Evolutionary conservation across 2,888 invertebrate genomes (phyloP).

Genomic region (Acleris cristana): DNA sequence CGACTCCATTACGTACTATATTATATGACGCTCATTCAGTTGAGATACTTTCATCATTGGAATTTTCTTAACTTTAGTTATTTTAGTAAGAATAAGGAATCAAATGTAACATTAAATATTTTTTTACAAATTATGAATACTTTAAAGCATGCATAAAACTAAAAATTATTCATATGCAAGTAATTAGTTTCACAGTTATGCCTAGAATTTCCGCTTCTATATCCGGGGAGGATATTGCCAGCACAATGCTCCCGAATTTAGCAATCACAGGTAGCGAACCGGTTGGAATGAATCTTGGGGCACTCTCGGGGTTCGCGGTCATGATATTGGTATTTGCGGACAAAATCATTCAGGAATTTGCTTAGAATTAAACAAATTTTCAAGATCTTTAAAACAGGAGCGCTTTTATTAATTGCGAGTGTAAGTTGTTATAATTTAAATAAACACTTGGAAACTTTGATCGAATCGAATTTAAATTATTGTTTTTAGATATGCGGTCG

Average conservation of each 20-base stretch:
- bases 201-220: slow-evolving; percentile 46
- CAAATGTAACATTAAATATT: neutral
- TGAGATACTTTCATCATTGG: slow-evolving; percentile 59
- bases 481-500: too few relatives aligned
- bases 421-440: too few relatives aligned
- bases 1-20: slow-evolving; percentile 87
- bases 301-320: too few relatives aligned
- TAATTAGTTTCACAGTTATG: too few relatives aligned
- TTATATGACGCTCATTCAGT: slow-evolving; percentile 86
- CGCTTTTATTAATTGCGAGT: too few relatives aligned
- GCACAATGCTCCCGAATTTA: slow-evolving; percentile 81
- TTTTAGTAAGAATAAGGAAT: neutral
- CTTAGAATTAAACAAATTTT: neutral
- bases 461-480: too few relatives aligned
- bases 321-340: too few relatives aligned
- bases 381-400: too few relatives aligned
- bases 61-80: slow-evolving; percentile 52
- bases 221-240: slow-evolving; percentile 74
- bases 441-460: too few relatives aligned
- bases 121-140: neutral
- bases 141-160: too few relatives aligned
- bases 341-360: neutral
- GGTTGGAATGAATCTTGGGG: slow-evolving; percentile 17
- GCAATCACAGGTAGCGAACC: slow-evolving; percentile 52
- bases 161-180: too few relatives aligned